Conservation (phyloP, 2,888 invertebrate genomes). For the Margaritifera margaritifera region DNA sequence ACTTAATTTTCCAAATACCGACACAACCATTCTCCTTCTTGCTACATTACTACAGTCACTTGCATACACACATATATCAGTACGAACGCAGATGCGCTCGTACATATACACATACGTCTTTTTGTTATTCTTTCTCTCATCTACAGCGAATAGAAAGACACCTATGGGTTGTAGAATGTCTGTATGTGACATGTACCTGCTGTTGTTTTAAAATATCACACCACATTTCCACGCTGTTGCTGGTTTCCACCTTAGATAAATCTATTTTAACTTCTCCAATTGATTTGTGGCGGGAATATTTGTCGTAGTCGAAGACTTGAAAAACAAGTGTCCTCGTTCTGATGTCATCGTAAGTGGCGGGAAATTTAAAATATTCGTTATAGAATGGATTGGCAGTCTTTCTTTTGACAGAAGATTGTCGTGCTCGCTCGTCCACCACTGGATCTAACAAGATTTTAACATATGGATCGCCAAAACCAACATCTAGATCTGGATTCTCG, state of each 20-base stretch:
- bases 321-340: constrained; percentile 78
- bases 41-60: too few relatives aligned
- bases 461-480: constrained; percentile 92
- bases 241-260: constrained; percentile 85
- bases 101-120: too few relatives aligned
- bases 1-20: too few relatives aligned
- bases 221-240: constrained; percentile 87
- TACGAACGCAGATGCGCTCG: too few relatives aligned
- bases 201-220: constrained; percentile 88
- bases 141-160: not conserved
- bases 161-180: not conserved
- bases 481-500: constrained; percentile 78
- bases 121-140: too few relatives aligned
- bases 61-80: too few relatives aligned
- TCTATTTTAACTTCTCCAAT: constrained; percentile 88
- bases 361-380: constrained; percentile 94
- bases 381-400: constrained; percentile 90
- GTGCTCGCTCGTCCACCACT: constrained; percentile 87
- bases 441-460: constrained; percentile 86
- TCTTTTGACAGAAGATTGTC: constrained; percentile 88
- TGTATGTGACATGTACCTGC: constrained; percentile 73
- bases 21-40: too few relatives aligned
- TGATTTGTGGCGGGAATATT: constrained; percentile 90
- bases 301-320: constrained; percentile 78
- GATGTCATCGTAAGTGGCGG: constrained; percentile 90